Base-by-base conservation (phyloP, 2,888 invertebrate genomes). In the Philaethria dido region DNA sequence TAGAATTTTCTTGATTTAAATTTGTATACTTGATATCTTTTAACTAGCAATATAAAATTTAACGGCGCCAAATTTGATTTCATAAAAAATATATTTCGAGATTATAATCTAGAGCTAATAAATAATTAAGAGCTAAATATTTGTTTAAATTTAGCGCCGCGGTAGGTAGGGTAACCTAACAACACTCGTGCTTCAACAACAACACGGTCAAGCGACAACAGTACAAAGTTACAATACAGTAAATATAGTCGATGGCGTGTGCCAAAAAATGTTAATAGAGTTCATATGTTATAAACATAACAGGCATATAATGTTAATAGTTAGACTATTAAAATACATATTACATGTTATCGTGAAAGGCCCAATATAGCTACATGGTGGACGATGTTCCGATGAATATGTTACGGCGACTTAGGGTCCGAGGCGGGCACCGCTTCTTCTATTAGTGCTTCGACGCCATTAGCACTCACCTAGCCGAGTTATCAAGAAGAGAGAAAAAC, bases 381-480 rank as follows among this genome's bases (percentile, higher is more conserved):
- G 85, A 89, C 89, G 92, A 87, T 88, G 91, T 86, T 88, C 91
- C 92, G 92, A 86, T 91, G 92, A 85, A 77, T 81, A 83, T 85
- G 89, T 91, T 91, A 92, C 88, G 86, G 83, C 85, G 87, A 81
- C 85, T 77, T 74, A 80, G 78, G 80, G 78, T 79, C 85, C 83
- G 80, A 81, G 80, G 81, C 78, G 79, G 77, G 81, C 80, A 82
- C 81, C 86, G 84, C 84, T 77, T 80, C 89, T 87, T 82, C 88
- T 80, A 90, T 92, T 92, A 92, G 88, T 91, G 87, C 91, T 89
- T 85, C 92, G 84, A 86, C 90, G 93, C 93, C 93, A 94, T 95
- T 95, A 95, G 95, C 95, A 95, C 95, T 95, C 95, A 95, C 95
- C 95, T 95, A 95, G 94, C 94, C 94, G 93, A 93, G 94, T 94